Evolutionary conservation across 2,113 vertebrate genomes (phyloP).

Genomic region (Barnardius zonarius): DNA sequence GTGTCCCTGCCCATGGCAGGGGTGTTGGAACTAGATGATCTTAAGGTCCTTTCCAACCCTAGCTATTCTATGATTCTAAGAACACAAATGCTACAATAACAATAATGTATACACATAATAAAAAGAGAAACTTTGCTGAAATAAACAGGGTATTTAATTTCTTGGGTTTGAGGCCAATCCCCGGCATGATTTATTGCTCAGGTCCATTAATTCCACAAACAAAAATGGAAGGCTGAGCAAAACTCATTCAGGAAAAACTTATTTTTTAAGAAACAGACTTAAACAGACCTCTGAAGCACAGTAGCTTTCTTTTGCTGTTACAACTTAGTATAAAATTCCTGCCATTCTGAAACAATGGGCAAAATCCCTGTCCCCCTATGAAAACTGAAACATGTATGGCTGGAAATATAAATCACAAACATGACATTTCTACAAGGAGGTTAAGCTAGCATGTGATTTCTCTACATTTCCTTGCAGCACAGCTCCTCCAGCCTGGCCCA

Average conservation of each 20-base stretch:
- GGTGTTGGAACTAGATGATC: no score
- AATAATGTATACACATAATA: background rate
- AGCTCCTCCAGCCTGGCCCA: background rate
- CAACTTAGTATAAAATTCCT: background rate
- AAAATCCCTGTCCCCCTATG: background rate
- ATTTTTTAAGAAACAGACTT: background rate
- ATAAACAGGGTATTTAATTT: background rate
- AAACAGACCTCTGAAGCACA: background rate
- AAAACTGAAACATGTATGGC: background rate
- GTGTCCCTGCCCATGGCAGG: no score
- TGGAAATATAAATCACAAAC: background rate
- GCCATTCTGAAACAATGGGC: background rate
- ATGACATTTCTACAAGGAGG: background rate
- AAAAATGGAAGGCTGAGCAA: background rate
- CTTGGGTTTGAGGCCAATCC: background rate
- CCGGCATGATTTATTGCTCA: background rate
- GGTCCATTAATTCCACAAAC: background rate
- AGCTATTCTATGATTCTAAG: no score
- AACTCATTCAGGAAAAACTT: background rate
- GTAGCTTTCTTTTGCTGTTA: background rate
- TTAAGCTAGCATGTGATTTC: background rate
- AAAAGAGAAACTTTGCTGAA: background rate
- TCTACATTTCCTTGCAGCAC: background rate
- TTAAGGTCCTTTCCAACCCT: no score
- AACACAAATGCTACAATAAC: background rate